phyloP scores from a whole-genome alignment of 2,888 invertebrate species.

The Arenicola marina region DNA sequence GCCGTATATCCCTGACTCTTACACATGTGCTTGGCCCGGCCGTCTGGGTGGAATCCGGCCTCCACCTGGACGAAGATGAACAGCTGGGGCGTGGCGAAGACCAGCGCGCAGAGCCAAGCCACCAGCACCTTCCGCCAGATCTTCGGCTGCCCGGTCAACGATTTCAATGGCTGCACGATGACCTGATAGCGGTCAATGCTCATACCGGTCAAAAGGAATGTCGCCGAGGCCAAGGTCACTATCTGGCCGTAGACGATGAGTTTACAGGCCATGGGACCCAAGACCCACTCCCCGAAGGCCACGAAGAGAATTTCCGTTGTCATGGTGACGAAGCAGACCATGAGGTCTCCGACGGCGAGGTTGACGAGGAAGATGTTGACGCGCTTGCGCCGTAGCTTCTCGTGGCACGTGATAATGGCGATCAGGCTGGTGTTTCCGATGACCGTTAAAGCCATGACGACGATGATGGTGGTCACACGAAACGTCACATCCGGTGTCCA shows the following conservation, averaged over 20 bases:
- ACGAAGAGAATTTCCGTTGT: slow-evolving; percentile 61
- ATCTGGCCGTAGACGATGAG: slow-evolving; percentile 60
- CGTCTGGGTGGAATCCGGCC: slow-evolving; percentile 45
- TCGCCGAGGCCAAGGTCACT: slow-evolving; percentile 60
- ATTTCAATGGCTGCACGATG: slow-evolving; percentile 60
- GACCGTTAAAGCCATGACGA: slow-evolving; percentile 59
- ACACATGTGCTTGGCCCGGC: slow-evolving; percentile 53
- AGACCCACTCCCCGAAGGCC: slow-evolving; percentile 62
- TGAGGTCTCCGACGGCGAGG: slow-evolving; percentile 61
- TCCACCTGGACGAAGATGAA: slow-evolving; percentile 61
- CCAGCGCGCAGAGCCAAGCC: slow-evolving; percentile 60
- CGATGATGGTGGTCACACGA: slow-evolving; percentile 23
- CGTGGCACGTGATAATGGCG: slow-evolving; percentile 50
- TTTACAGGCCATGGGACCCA: slow-evolving; percentile 61
- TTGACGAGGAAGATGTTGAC: slow-evolving; percentile 62
- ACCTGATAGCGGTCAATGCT: slow-evolving; percentile 61
- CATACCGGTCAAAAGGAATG: slow-evolving; percentile 62
- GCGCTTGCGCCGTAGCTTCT: slow-evolving; percentile 51
- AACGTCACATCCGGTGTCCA: slow-evolving; percentile 26
- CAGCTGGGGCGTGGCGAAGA: slow-evolving; percentile 60
- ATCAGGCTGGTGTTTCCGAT: slow-evolving; percentile 60
- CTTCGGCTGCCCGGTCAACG: slow-evolving; percentile 46
- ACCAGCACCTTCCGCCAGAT: slow-evolving; percentile 54
- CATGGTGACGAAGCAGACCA: slow-evolving; percentile 61
- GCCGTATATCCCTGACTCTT: slow-evolving; percentile 61